Base-by-base conservation (phyloP, 2,888 invertebrate genomes). In the Leptopterna dolabrata region DNA sequence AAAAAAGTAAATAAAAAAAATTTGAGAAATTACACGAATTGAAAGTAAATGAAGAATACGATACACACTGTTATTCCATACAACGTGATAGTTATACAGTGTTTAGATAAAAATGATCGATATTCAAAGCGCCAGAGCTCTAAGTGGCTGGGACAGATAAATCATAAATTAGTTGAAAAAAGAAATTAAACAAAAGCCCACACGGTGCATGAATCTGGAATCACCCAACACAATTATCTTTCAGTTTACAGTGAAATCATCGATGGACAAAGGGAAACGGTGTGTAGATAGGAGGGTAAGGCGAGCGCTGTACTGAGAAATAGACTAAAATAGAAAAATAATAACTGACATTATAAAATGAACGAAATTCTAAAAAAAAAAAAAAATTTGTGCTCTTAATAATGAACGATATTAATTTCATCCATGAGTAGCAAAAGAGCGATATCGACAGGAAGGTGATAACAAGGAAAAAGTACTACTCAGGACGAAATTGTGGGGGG, bases 101-200 rank as follows among this genome's bases (percentile, higher is more conserved):
- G 47, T 47, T 47, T 24, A 19, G 24, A 24, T 63, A 24, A 63
- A 63, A 63, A 63, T 27, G 4, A 47, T 47, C 47, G 4, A 63
- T 36, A 36, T 63, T 70, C 30, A 85, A 87, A 89, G 89, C 89
- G 89, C 89, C 89, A 89, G 89, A 88, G 89, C 88, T 88, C 89
- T 88, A 73, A 78, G 87, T 88, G 88, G 87, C 87, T 76, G 87
- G 47, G 76, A 80, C 55, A 80, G 27, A 80, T 30, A 82, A 63
- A 82, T 45, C 13, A 41, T 86, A 45, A 76, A 41, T 36, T 80
- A 80, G 47, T 24, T 19, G 70, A 83, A 85, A 45, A 55, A 19
- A n/a, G 27, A 76, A 85, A 24, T 29, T 24, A 36, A 82, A 24
- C n/a, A 41, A 55, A 76, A 85, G 51, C 81, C 41, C 83, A 70